These are phyloP conservation scores for Neomonachus schauinslandi DNA, from an alignment of 2,113 vertebrate genomes.

Conservation along the genomic window DNA sequence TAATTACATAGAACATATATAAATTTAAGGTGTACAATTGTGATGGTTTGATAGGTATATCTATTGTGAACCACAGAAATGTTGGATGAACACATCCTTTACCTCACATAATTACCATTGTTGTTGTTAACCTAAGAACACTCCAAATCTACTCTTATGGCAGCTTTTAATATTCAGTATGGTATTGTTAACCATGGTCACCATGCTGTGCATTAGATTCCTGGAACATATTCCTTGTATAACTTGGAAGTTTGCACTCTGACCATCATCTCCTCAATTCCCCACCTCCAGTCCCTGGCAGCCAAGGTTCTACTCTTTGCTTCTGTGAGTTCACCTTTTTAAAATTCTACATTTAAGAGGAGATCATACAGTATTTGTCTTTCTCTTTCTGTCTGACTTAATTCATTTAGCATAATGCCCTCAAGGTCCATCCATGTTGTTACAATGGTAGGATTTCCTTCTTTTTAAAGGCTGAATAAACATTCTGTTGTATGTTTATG, in stretches of 20 bases:
- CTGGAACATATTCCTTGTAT: neutral
- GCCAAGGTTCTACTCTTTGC: neutral
- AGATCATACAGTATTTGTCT: neutral
- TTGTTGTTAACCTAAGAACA: neutral
- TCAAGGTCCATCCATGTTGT: neutral
- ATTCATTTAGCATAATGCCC: neutral
- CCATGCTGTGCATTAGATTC: too few relatives aligned
- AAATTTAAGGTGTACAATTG: neutral
- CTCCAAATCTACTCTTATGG: neutral
- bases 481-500: neutral
- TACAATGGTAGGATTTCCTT: neutral
- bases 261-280: neutral
- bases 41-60: neutral
- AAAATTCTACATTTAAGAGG: neutral
- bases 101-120: neutral
- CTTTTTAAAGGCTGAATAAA: neutral
- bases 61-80: neutral
- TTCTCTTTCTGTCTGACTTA: neutral
- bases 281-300: neutral
- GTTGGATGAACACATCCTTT: neutral
- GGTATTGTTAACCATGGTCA: neutral
- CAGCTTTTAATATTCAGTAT: neutral
- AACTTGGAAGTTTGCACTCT: neutral
- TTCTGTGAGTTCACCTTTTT: neutral
- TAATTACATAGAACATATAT: neutral